Evolutionary conservation across 2,888 invertebrate genomes (phyloP), one percentile per base, ranked within the genome.

Genomic region (Mythimna pallens): DNA sequence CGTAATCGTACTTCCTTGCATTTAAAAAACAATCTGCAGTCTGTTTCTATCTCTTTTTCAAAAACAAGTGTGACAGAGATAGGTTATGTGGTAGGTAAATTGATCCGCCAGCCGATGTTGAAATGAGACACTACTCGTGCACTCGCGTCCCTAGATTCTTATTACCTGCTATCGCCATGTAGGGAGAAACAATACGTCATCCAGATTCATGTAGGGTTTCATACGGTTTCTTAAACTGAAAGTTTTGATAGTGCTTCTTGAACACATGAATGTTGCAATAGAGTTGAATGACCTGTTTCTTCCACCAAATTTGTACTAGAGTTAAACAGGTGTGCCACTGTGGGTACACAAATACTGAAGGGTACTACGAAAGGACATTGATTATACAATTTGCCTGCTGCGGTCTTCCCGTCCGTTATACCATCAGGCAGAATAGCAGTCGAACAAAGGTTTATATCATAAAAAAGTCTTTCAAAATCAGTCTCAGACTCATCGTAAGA

Each of bases 121-220:
- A 89, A 92, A 92, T 81, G 78, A 83, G 88, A 92, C 83, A 90
- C 90, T 88, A 73, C 80, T 65, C 72, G 69, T 74, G 76, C 71
- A 75, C 40, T 82, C 76, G 71, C 65, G 79, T 85, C 76, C 76
- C 83, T 82, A 84, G 83, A 82, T 86, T 91, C 86, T 80, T 86
- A 87, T 92, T 89, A 89, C 90, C 84, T 88, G 83, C 88, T 87
- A 87, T 89, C 88, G 83, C 88, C 87, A 86, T 89, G 87, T 89
- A 87, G 85, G 89, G 88, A 88, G 82, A 85, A 86, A 91, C 87
- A 91, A 89, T 89, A 90, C 84, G 84, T 80, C 86, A 87, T 86
- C 83, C 82, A 89, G 85, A 89, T 87, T 88, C 80, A 86, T 90
- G 84, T 86, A 88, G 80, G 90, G 90, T 88, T 91, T 91, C 90